Conservation (phyloP, 92 coral and sea anemone species). For the Palythoa grandiflora region DNA sequence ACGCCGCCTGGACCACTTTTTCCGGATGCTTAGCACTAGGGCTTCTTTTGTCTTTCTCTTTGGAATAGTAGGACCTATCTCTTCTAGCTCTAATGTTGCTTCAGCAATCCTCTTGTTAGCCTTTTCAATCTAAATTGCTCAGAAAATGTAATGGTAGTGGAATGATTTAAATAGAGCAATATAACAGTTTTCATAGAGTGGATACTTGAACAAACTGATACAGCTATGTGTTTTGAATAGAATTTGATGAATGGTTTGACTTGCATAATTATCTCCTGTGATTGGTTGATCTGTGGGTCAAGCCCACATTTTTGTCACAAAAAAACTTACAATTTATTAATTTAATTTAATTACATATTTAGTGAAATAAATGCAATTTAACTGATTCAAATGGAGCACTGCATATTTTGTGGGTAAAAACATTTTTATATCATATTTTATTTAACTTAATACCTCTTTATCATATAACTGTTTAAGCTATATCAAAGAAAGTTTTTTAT, state of each 20-base stretch:
- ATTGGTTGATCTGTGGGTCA: not conserved
- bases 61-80: not conserved
- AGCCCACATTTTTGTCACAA: not conserved
- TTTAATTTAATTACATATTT: not conserved
- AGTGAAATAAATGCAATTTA: not conserved
- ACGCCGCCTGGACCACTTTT: not conserved
- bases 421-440: not conserved
- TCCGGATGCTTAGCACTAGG: no score
- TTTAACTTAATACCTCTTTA: constrained; percentile 2
- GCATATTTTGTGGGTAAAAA: not conserved
- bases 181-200: constrained; percentile 6
- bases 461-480: not conserved
- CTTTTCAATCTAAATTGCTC: constrained; percentile 9
- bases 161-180: not conserved
- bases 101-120: constrained; percentile 9
- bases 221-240: not conserved
- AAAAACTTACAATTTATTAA: not conserved
- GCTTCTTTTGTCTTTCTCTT: no score
- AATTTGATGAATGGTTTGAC: not conserved
- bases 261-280: constrained; percentile 6
- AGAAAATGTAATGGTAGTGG: constrained; percentile 8
- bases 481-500: not conserved
- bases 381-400: not conserved
- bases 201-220: not conserved
- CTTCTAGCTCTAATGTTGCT: constrained; percentile 12